Evolutionary conservation across 2,113 vertebrate species (phyloP).

Genomic region (Neotoma lepida): DNA sequence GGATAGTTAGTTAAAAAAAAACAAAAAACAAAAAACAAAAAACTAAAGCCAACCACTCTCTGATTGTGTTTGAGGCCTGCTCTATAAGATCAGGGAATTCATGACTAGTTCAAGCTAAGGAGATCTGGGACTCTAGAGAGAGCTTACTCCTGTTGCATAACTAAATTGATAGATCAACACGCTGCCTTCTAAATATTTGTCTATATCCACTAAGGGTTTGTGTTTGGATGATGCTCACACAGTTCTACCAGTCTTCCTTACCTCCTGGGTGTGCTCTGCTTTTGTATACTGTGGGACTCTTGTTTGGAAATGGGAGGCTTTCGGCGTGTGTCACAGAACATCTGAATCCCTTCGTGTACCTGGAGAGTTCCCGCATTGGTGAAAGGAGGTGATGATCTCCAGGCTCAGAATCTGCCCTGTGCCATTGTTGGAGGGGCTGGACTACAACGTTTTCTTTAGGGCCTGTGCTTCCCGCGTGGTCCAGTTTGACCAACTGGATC

Average conservation of each 20-base stretch:
- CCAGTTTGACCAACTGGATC: no score
- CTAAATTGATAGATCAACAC: background rate
- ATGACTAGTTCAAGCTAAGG: background rate
- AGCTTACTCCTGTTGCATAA: background rate
- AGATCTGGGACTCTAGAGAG: background rate
- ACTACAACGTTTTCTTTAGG: background rate
- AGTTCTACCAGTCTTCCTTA: background rate
- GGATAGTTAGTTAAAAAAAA: background rate
- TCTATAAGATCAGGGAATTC: background rate
- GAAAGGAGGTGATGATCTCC: background rate
- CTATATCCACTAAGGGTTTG: background rate
- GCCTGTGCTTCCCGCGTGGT: background rate
- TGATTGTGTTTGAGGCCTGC: background rate
- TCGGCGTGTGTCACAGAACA: background rate
- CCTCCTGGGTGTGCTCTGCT: background rate
- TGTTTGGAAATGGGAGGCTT: background rate
- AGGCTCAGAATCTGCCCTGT: background rate
- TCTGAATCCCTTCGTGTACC: background rate
- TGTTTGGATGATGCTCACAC: background rate
- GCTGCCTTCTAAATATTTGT: background rate
- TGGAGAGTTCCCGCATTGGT: background rate
- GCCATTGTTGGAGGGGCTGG: background rate
- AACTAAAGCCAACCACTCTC: background rate
- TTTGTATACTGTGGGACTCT: background rate
- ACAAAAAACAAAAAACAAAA: no score